A percentile compares a stretch with the other conserved stretches of the same genome.
These are phyloP conservation scores for Ornithoptera priamus DNA, from an alignment of 2,888 invertebrate species.

Conservation along the genomic window DNA sequence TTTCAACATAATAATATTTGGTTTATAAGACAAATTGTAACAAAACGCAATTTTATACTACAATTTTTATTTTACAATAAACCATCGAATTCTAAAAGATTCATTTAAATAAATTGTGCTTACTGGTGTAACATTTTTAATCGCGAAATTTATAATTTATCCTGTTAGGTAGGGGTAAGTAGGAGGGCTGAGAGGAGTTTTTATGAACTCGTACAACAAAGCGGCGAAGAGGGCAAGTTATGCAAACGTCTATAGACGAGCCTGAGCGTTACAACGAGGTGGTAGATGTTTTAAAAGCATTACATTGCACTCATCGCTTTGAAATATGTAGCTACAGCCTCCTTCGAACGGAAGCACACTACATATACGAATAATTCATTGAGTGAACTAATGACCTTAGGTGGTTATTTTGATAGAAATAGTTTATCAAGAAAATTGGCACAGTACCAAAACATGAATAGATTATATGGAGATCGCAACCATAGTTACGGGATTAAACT, in stretches of 20 bases:
- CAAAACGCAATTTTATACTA: not conserved
- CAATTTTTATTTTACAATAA: not conserved
- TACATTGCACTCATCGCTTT: too few species aligned
- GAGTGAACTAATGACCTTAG: not conserved
- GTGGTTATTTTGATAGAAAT: not conserved
- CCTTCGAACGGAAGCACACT: not conserved
- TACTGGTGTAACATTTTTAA: not conserved
- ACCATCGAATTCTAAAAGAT: not conserved
- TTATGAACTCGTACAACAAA: too few species aligned
- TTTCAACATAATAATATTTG: not conserved
- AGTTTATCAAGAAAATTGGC: slow-evolving; percentile 13
- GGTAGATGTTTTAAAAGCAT: not conserved
- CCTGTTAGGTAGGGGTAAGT: too few species aligned
- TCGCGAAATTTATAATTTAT: too few species aligned
- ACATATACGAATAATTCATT: not conserved
- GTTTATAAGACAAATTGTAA: not conserved
- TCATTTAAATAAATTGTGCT: not conserved
- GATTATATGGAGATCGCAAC: slow-evolving; percentile 9
- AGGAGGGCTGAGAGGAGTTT: too few species aligned
- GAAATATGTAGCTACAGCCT: not conserved
- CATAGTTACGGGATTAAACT: slow-evolving; percentile 18
- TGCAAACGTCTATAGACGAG: not conserved
- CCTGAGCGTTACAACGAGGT: too few species aligned
- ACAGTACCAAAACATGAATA: slow-evolving; percentile 16
- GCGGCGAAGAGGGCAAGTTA: too few species aligned